These are phyloP conservation scores for Drosophila prostipennis DNA, from an alignment of 2,888 invertebrate genomes.

Conservation along the genomic window DNA sequence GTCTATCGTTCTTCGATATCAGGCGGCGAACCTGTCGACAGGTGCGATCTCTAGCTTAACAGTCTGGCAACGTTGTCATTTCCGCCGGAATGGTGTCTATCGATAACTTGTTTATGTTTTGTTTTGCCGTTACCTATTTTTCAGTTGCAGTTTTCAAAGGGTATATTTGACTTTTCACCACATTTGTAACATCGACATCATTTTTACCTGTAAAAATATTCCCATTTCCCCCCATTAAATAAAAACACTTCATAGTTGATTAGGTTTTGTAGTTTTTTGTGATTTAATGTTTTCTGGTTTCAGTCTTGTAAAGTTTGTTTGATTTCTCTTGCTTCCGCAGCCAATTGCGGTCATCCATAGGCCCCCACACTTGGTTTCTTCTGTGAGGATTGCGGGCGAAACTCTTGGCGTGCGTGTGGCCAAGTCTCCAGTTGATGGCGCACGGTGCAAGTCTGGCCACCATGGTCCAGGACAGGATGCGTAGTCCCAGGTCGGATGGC, in stretches of 20 bases:
- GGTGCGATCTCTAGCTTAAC: too few relatives aligned
- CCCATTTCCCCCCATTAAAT: neutral
- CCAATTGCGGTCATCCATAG: conserved; percentile 57
- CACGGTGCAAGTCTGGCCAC: conserved; percentile 34
- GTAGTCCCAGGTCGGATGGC: conserved; percentile 28
- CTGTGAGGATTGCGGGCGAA: conserved; percentile 34
- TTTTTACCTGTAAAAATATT: conserved; percentile 11
- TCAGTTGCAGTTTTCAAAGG: neutral
- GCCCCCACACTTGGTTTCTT: conserved; percentile 48
- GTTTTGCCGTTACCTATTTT: conserved; percentile 7
- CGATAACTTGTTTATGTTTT: conserved; percentile 17
- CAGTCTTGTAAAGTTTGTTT: conserved; percentile 47
- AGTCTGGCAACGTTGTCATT: neutral
- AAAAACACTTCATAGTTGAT: conserved; percentile 1
- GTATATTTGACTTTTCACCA: conserved; percentile 3
- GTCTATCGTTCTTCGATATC: too few relatives aligned
- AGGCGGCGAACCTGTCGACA: too few relatives aligned
- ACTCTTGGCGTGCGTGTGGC: conserved; percentile 29
- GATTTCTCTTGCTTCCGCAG: neutral
- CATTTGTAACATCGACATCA: neutral
- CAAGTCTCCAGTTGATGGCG: conserved; percentile 54
- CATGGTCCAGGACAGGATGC: conserved; percentile 7
- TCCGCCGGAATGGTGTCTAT: conserved; percentile 16
- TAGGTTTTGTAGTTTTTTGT: conserved; percentile 17
- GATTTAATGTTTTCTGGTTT: conserved; percentile 43